Evolutionary conservation across 2,797 vertebrate genomes (phyloP), one percentile per base, ranked within the genome.

Genomic region (Chiroxiphia lanceolata): DNA sequence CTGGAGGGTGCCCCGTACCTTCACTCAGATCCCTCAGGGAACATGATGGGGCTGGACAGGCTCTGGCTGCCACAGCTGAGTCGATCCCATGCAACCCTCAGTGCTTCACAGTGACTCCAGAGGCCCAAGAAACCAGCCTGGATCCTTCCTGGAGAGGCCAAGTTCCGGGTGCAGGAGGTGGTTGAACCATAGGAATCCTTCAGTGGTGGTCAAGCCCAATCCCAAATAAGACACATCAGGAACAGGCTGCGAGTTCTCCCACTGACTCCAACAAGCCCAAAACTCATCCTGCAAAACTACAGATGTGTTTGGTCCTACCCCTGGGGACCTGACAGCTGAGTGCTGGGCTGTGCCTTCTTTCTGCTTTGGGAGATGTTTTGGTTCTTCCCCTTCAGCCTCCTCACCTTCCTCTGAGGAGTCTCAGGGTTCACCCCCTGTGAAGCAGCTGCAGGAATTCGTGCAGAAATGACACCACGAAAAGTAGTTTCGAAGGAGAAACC

Each of bases 401-500:
- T 56, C 77, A 18, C 21, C 13, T 79, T 53, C 72, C 4, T 5
- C 16, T 1, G 3, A 11, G 36, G 54, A 45, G 9, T 26, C 50
- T 40, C n/a, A 4, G 54, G 26, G 26, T 23, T 87, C 36, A 53
- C 13, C 40, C 79, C 61, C 40, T 60, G 54, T 1, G 0, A 1
- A 2, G 45, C 1, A 2, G 34, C 29, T 40, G 29, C 31, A 48
- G 71, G 20, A 50, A 40, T 59, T 56, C 11, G 22, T 21, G 67
- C 59, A 76, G 72, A 81, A 81, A 67, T 3, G 44, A 77, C 1
- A 10, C 65, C 87, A 26, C 0, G 9, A 40, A 68, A 90, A 75
- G 60, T 42, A 63, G 91, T 60, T 91, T 74, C 4, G 8, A 71
- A 90, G 84, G 75, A 85, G 82, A 83, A 93, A 78, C 82, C 76